phyloP scores from a whole-genome alignment of 1,140 invertebrate genomes.

The Bombus breviceps region DNA sequence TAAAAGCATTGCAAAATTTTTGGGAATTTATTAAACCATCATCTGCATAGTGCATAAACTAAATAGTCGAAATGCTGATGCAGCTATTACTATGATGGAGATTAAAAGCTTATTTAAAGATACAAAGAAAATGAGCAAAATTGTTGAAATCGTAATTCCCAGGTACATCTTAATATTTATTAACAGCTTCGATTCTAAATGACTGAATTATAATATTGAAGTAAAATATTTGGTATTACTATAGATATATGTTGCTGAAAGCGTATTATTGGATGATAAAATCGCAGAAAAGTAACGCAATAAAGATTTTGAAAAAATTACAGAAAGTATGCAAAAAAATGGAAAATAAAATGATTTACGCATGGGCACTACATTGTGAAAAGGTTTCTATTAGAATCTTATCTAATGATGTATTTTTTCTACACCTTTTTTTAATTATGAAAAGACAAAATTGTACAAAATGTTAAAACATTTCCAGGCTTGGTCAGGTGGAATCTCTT shows the following conservation, averaged over 20 bases:
- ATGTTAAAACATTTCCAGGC: constrained; percentile 59
- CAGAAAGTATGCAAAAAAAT: constrained; percentile 65
- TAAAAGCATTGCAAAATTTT: background rate
- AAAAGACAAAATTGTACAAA: background rate
- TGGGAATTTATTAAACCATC: background rate
- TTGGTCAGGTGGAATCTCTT: constrained; percentile 71
- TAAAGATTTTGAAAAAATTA: constrained; percentile 67
- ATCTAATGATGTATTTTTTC: background rate
- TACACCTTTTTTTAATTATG: background rate
- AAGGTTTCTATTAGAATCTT: constrained; percentile 64
- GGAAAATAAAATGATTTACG: constrained; percentile 69
- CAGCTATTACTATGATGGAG: constrained; percentile 54
- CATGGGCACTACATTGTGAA: constrained; percentile 76
- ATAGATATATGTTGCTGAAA: constrained; percentile 75
- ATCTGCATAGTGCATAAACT: constrained; percentile 70
- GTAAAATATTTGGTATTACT: background rate
- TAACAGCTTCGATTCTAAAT: background rate
- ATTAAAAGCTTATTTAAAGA: constrained; percentile 70
- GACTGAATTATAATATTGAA: background rate
- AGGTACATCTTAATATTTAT: constrained; percentile 66
- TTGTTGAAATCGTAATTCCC: constrained; percentile 69
- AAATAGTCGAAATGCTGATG: constrained; percentile 67
- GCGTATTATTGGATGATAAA: constrained; percentile 76
- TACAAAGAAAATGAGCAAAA: constrained; percentile 67
- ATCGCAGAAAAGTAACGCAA: constrained; percentile 56